Percentiles rank a stretch among this genome's conserved stretches.
These are phyloP conservation scores for Crenichthys baileyi DNA, from an alignment of 2,797 vertebrate species.

Conservation along the genomic window DNA sequence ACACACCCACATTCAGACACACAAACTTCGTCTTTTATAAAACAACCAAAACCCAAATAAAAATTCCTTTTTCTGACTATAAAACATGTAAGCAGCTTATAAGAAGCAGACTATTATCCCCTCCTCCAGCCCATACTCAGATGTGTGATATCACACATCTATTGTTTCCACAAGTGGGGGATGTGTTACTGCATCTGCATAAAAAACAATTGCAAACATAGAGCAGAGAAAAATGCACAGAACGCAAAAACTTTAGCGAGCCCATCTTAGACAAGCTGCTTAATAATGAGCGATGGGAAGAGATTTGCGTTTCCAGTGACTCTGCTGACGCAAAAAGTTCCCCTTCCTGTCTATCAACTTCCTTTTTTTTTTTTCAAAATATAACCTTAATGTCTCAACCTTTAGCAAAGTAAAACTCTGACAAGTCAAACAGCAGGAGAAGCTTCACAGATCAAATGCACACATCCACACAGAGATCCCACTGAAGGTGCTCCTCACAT, in stretches of 20 bases:
- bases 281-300: background rate
- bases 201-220: slow-evolving; percentile 8
- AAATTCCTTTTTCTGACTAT: slow-evolving; percentile 15
- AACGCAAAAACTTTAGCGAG: background rate
- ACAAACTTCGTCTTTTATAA: slow-evolving; percentile 9
- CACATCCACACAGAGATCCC: background rate
- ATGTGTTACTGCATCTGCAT: slow-evolving; percentile 34
- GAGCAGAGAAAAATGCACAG: background rate
- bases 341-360: slow-evolving; percentile 47
- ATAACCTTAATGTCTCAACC: slow-evolving; percentile 3
- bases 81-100: slow-evolving; percentile 64
- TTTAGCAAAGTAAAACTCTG: background rate
- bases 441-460: background rate
- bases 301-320: background rate
- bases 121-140: background rate
- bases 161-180: slow-evolving; percentile 59
- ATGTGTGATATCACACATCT: slow-evolving; percentile 31
- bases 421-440: slow-evolving; percentile 7
- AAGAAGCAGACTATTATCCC: slow-evolving; percentile 24
- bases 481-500: too few species aligned
- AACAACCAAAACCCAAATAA: slow-evolving; percentile 12
- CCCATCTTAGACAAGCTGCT: background rate
- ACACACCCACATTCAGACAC: slow-evolving; percentile 27
- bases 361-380: slow-evolving; percentile 41
- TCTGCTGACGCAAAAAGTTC: slow-evolving; percentile 47